These are phyloP conservation scores for Ophion costatus DNA, from an alignment of 2,888 invertebrate genomes.

Conservation along the genomic window DNA sequence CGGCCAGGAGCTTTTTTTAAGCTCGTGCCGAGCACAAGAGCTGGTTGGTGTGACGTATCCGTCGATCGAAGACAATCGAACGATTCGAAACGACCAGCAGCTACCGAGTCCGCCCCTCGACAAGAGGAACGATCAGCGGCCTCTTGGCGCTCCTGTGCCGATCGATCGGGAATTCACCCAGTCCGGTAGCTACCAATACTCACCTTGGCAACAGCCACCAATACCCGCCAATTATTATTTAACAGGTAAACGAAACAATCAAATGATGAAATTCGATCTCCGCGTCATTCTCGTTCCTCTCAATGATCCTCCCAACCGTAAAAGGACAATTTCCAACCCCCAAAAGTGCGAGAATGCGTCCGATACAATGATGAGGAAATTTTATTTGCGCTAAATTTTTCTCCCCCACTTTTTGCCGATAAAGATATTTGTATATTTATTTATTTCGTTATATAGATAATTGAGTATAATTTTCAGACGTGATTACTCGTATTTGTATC, in stretches of 20 bases:
- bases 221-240: slow-evolving; percentile 72
- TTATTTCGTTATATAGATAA: background rate
- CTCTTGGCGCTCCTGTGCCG: slow-evolving; percentile 58
- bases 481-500: too few relatives aligned
- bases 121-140: slow-evolving; percentile 69
- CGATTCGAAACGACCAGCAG: slow-evolving; percentile 52
- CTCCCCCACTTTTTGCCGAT: too few relatives aligned
- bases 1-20: slow-evolving; percentile 28
- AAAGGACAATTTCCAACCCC: too few relatives aligned
- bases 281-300: background rate
- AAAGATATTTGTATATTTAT: too few relatives aligned
- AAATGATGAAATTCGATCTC: background rate
- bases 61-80: slow-evolving; percentile 60
- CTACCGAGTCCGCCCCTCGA: slow-evolving; percentile 10
- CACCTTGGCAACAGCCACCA: slow-evolving; percentile 66
- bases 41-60: slow-evolving; percentile 40
- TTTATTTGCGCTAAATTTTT: too few relatives aligned
- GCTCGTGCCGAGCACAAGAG: slow-evolving; percentile 42
- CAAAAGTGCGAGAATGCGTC: too few relatives aligned
- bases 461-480: background rate
- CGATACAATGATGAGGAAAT: too few relatives aligned
- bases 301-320: background rate
- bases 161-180: slow-evolving; percentile 62
- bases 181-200: slow-evolving; percentile 53
- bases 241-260: slow-evolving; percentile 67